These are phyloP conservation scores for Ellobium chinense DNA, from an alignment of 2,888 invertebrate species.

Conservation along the genomic window DNA sequence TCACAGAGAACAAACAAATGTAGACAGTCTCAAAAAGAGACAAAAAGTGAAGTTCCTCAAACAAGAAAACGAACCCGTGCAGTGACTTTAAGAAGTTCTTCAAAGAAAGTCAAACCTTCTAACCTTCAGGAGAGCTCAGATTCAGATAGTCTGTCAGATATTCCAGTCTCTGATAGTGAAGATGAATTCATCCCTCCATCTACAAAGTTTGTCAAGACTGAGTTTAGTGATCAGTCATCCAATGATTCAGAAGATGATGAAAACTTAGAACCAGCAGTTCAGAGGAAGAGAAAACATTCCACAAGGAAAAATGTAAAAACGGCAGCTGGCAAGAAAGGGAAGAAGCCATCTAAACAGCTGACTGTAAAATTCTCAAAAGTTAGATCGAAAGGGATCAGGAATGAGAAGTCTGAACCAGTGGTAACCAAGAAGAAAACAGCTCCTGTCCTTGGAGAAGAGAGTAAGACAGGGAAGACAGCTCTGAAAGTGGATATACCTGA, in stretches of 20 bases:
- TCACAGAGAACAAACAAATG: neutral
- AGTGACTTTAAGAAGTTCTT: neutral
- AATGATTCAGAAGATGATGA: neutral
- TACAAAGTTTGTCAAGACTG: neutral
- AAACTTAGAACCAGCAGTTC: neutral
- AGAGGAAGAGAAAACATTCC: neutral
- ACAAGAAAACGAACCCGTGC: neutral
- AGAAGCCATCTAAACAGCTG: neutral
- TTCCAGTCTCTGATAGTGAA: constrained; percentile 19
- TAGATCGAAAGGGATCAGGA: neutral
- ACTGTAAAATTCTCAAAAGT: neutral
- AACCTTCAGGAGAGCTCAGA: neutral
- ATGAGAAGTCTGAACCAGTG: neutral
- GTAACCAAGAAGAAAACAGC: neutral
- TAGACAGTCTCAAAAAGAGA: neutral
- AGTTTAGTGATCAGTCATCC: neutral
- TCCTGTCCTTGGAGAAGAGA: neutral
- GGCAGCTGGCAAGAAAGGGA: neutral
- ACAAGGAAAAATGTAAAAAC: neutral
- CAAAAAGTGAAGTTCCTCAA: too few relatives aligned
- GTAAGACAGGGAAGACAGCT: neutral
- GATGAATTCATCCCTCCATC: constrained; percentile 34
- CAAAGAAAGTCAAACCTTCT: neutral
- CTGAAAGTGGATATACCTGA: neutral
- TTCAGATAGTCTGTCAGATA: constrained; percentile 2